These are phyloP conservation scores for Ammodramus savannarum DNA, from an alignment of 2,113 vertebrate genomes.

Conservation along the genomic window DNA sequence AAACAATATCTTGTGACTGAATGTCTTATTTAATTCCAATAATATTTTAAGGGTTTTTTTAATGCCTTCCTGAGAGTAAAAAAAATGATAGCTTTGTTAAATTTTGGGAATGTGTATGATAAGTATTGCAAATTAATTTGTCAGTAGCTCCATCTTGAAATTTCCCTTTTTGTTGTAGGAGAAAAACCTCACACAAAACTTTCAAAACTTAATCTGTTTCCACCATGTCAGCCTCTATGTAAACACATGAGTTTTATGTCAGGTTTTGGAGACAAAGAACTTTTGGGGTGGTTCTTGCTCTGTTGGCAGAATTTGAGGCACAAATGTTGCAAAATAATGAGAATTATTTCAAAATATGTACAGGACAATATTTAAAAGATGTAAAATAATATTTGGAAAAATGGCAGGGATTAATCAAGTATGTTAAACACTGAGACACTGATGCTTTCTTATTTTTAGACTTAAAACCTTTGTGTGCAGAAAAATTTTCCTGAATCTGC, in stretches of 20 bases:
- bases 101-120: neutral
- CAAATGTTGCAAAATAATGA: neutral
- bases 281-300: neutral
- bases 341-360: neutral
- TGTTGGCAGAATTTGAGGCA: neutral
- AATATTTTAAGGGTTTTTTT: neutral
- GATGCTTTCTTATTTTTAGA: neutral
- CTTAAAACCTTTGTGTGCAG: neutral
- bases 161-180: neutral
- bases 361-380: neutral
- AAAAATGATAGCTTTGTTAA: neutral
- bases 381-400: neutral
- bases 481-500: neutral
- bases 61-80: neutral
- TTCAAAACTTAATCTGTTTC: neutral
- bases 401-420: neutral
- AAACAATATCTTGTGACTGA: neutral
- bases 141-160: neutral
- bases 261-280: neutral
- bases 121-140: neutral
- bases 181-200: neutral
- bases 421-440: neutral
- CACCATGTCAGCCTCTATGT: neutral
- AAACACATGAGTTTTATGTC: fast-evolving
- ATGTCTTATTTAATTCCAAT: neutral